Evolutionary conservation across 2,113 vertebrate species (phyloP), one percentile per base, ranked within the genome.

Genomic region (Microcebus murinus): DNA sequence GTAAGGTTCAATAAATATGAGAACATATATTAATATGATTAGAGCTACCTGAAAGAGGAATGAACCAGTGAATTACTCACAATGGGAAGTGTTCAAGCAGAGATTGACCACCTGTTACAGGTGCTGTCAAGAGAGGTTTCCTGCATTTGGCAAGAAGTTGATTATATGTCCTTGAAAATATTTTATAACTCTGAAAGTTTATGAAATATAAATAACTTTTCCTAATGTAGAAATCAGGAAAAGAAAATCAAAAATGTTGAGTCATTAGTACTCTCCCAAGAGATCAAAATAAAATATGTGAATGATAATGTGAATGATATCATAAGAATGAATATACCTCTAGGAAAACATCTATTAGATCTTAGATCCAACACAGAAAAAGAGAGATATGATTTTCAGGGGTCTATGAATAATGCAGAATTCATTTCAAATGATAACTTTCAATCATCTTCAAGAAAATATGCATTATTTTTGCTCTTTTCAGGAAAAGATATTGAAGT

Each of bases 321-420:
- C 31, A 42, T n/a, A 83, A 2, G 52, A 91, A 87, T 86, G 74
- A 96, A 20, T 85, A 71, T 57, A 77, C 90, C 76, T 90, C 70
- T 50, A 92, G 90, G 97, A 95, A 97, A 93, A 59, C 42, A 85
- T 57, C 70, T 94, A 87, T 94, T 76, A 92, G 76, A 95, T 94
- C 85, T 97, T 61, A 97, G 94, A 57, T 88, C 14, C 45, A 82
- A 88, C 23, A 45, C 12, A 88, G 76, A 59, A 77, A 83, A 96
- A 94, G 4, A 82, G n/a, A 96, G 79, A 83, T 8, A 95, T 7
- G 65, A 70, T 90, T 96, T 92, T 92, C 91, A 90, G 70, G 55
- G 48, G 25, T 48, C 84, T 85, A 93, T 96, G 93, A 97, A 96
- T 96, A 98, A 97, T 97, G 80, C 39, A 97, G 85, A 87, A 87